Base-by-base conservation (phyloP, 2,888 invertebrate species). In the Eurytoma adleriae region DNA sequence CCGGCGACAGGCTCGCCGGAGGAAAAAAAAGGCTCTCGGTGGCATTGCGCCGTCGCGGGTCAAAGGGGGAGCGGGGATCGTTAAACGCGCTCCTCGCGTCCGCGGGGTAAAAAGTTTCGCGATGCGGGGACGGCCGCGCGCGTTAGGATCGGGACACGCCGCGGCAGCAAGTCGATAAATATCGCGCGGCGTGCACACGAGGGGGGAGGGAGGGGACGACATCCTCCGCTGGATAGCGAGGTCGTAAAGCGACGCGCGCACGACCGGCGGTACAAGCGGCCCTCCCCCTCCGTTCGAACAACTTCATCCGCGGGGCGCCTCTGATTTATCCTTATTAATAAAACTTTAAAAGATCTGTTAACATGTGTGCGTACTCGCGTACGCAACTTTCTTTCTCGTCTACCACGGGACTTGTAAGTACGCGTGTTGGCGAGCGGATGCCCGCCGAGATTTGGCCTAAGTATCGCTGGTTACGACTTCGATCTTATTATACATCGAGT, bases 241-340 rank as follows among this genome's bases (percentile, higher is more conserved):
- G 83, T 86, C 88, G 87, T 87, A 87, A 87, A 87, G 84, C 85
- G 84, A 83, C 81, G 83, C 40, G 40, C 40, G 40, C 40, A 40
- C 40, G 40, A 40, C 40, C 40, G 40, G 40, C 40, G 40, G 40
- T 40, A 40, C 40, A 40, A 40, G 40, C 3, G 40, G 40, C 40
- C 40, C 40, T 7, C 7, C 40, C 40, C 40, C 40, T 5, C 7
- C 40, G 5, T 40, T 4, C 40, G 40, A 86, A 90, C 89, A 89
- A 88, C 89, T 90, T 90, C 88, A 90, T 90, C 89, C 86, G 86
- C 87, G 86, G 89, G 88, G 88, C 88, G 87, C 86, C 88, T 85
- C 88, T 89, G 89, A 90, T 90, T 90, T 89, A 90, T 90, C 87
- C 88, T 89, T 90, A 89, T 90, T 90, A 90, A 90, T 89, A 90